A percentile compares a stretch with the other conserved stretches of the same genome.
These are phyloP conservation scores for Tachina fera DNA, from an alignment of 2,888 invertebrate genomes.

Conservation along the genomic window DNA sequence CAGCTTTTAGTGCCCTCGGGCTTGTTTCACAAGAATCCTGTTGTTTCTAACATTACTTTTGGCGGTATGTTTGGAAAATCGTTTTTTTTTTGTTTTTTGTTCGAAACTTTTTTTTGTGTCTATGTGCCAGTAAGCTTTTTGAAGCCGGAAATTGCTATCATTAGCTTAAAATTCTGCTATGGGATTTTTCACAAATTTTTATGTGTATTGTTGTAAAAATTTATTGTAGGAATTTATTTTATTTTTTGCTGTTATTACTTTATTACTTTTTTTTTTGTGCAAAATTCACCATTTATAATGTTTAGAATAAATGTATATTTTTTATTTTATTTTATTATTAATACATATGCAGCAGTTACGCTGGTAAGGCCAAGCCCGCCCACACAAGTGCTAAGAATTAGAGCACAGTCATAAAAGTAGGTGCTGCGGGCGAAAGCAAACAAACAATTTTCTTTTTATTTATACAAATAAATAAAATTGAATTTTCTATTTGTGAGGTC, in stretches of 20 bases:
- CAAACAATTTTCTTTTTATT: neutral
- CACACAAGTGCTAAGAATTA: neutral
- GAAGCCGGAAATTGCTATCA: slow-evolving; percentile 68
- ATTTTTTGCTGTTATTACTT: slow-evolving; percentile 33
- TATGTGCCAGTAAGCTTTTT: slow-evolving; percentile 46
- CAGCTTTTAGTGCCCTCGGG: slow-evolving; percentile 50
- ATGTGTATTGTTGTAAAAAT: slow-evolving; percentile 21
- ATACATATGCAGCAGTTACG: slow-evolving; percentile 7
- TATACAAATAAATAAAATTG: too few relatives aligned
- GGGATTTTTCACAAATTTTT: slow-evolving; percentile 36
- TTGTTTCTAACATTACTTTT: slow-evolving; percentile 27
- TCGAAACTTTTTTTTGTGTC: slow-evolving; percentile 19
- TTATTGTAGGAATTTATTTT: slow-evolving; percentile 46
- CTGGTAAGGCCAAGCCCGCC: neutral
- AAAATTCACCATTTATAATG: slow-evolving; percentile 59
- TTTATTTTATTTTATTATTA: slow-evolving; percentile 32
- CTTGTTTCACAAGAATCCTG: slow-evolving; percentile 43
- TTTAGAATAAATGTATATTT: slow-evolving; percentile 58
- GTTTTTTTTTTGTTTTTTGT: slow-evolving; percentile 16
- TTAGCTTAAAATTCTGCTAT: slow-evolving; percentile 57
- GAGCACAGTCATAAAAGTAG: neutral
- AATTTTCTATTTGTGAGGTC: too few relatives aligned
- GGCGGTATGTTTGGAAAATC: slow-evolving; percentile 2
- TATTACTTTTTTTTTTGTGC: slow-evolving; percentile 47
- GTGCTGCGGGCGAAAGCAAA: too few relatives aligned